Conservation (phyloP, 1,140 invertebrate genomes). For the Trichonephila clavata region DNA sequence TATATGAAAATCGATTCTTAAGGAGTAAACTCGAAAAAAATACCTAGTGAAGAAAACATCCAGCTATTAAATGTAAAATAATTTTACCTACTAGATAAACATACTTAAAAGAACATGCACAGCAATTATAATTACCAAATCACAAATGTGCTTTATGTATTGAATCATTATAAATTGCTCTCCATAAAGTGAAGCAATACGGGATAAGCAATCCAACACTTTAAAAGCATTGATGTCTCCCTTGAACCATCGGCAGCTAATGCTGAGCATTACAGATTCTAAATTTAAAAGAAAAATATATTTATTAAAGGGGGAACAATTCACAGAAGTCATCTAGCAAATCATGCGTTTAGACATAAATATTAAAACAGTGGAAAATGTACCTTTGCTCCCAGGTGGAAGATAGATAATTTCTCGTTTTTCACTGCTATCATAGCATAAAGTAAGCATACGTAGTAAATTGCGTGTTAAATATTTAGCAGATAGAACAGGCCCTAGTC, state of each 20-base stretch:
- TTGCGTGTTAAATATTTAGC: slow-evolving; percentile 94
- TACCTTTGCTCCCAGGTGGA: slow-evolving; percentile 42
- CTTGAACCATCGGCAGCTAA: slow-evolving; percentile 80
- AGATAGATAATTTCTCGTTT: slow-evolving; percentile 81
- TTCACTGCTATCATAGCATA: slow-evolving; percentile 94
- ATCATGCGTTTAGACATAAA: background rate
- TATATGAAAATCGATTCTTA: too few relatives aligned
- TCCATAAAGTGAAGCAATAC: slow-evolving; percentile 93
- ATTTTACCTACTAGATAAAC: too few relatives aligned
- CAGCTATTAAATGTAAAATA: too few relatives aligned
- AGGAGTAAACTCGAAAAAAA: too few relatives aligned
- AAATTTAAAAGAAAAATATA: slow-evolving; percentile 12
- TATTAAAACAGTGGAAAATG: background rate
- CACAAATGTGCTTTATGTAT: slow-evolving; percentile 95
- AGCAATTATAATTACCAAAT: slow-evolving; percentile 82
- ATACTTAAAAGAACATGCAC: too few relatives aligned
- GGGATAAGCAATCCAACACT: slow-evolving; percentile 92
- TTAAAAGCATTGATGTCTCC: slow-evolving; percentile 92
- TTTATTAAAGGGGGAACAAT: background rate
- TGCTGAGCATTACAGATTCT: slow-evolving; percentile 71
- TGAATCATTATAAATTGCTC: slow-evolving; percentile 96
- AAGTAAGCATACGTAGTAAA: slow-evolving; percentile 93
- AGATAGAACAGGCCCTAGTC: slow-evolving; percentile 96
- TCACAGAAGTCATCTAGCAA: too few relatives aligned
- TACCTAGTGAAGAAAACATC: too few relatives aligned